These are phyloP conservation scores for Callipepla squamata DNA, from an alignment of 2,113 vertebrate genomes.

Conservation along the genomic window DNA sequence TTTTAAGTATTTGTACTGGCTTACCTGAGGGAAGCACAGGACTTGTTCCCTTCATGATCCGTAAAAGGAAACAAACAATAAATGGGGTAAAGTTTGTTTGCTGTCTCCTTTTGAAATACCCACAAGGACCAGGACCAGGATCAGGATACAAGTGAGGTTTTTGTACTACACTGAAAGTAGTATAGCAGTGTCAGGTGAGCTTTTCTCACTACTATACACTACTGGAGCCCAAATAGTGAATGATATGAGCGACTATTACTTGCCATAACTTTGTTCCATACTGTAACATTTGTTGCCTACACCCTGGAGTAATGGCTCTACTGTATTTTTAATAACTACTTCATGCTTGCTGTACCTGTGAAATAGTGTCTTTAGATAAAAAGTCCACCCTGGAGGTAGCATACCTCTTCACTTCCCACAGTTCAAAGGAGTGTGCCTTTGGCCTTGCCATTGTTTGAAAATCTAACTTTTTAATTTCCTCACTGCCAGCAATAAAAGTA, in stretches of 20 bases:
- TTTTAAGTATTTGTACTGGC: neutral
- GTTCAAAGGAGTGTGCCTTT: neutral
- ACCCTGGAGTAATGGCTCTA: neutral
- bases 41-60: fast-evolving
- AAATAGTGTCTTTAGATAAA: neutral
- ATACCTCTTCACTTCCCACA: neutral
- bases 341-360: neutral
- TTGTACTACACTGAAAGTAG: neutral
- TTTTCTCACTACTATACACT: neutral
- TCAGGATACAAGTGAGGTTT: neutral
- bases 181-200: neutral
- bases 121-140: neutral
- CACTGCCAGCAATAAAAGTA: neutral
- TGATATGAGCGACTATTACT: neutral
- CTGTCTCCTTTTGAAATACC: neutral
- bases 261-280: neutral
- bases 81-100: neutral
- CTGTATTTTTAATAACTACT: neutral
- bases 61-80: neutral
- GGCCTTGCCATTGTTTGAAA: neutral
- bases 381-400: neutral
- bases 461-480: neutral
- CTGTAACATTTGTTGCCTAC: neutral
- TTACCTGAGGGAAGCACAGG: neutral
- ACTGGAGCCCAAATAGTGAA: neutral